These are phyloP conservation scores for Mormyrus hasselquistii DNA, from an alignment of 2,797 vertebrate species.

Conservation along the genomic window DNA sequence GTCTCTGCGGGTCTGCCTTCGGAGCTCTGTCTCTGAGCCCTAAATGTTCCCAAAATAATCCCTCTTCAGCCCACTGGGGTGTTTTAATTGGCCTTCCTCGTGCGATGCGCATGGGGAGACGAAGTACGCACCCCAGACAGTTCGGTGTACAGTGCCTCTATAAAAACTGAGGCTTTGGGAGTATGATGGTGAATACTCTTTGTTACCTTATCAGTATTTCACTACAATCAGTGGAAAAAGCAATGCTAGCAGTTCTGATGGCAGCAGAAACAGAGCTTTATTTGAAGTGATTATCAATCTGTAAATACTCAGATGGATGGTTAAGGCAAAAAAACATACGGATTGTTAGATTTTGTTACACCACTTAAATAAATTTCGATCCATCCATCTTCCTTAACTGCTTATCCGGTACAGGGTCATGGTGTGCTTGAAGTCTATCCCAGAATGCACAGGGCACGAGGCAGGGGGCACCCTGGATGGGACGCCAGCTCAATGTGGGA, in stretches of 20 bases:
- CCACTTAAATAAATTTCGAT: not conserved
- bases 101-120: not conserved
- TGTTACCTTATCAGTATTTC: not conserved
- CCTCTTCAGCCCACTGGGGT: not conserved
- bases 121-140: not conserved
- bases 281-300: not conserved
- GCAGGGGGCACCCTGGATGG: not conserved
- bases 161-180: not conserved
- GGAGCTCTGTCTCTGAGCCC: not conserved
- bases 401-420: not conserved
- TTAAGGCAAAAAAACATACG: not conserved
- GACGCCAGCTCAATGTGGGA: not conserved
- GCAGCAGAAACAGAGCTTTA: not conserved
- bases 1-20: not conserved
- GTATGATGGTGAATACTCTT: not conserved
- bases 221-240: not conserved
- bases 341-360: not conserved
- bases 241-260: not conserved
- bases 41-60: not conserved
- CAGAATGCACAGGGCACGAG: not conserved
- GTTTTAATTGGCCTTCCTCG: conserved; percentile 2
- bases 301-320: not conserved
- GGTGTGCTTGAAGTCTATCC: not conserved
- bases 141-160: not conserved
- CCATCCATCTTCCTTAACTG: not conserved